phyloP scores from a whole-genome alignment of 1,140 invertebrate genomes.

The Olivierus martensii region DNA sequence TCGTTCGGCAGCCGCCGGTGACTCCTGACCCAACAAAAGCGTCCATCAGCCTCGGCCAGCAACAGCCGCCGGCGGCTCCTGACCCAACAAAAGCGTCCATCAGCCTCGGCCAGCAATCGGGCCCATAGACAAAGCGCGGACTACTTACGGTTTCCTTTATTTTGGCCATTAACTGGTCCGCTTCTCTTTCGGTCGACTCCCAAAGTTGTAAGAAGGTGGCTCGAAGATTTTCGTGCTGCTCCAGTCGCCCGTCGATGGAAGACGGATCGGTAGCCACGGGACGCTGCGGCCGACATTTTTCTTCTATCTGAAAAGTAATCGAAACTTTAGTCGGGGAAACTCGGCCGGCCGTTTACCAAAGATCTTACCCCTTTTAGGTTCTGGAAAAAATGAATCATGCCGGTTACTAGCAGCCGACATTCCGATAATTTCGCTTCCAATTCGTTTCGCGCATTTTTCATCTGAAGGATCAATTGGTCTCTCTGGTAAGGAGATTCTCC shows the following conservation, averaged over 20 bases:
- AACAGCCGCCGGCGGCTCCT: neutral
- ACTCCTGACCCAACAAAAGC: no score
- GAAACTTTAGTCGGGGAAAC: no score
- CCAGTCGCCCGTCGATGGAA: no score
- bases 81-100: neutral
- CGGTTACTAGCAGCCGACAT: slow-evolving; percentile 56
- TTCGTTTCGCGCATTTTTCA: slow-evolving; percentile 43
- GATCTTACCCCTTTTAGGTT: slow-evolving; percentile 51
- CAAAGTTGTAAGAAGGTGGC: slow-evolving; percentile 44
- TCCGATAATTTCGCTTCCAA: slow-evolving; percentile 49
- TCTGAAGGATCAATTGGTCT: slow-evolving; percentile 41
- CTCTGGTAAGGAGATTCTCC: slow-evolving; percentile 32
- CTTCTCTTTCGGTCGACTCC: slow-evolving; percentile 42
- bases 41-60: neutral
- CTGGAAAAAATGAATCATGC: slow-evolving; percentile 52
- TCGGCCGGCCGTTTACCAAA: no score
- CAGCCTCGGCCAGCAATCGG: slow-evolving; percentile 4
- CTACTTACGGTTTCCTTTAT: slow-evolving; percentile 49
- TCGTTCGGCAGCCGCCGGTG: no score
- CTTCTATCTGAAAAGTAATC: slow-evolving; percentile 28
- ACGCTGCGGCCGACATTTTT: slow-evolving; percentile 10
- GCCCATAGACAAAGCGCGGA: no score
- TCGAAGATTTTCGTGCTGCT: slow-evolving; percentile 38
- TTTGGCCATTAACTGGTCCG: slow-evolving; percentile 44
- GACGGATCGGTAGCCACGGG: no score